phyloP scores from a whole-genome alignment of 2,113 vertebrate genomes.

The Cyphomyrus plagiostoma region DNA sequence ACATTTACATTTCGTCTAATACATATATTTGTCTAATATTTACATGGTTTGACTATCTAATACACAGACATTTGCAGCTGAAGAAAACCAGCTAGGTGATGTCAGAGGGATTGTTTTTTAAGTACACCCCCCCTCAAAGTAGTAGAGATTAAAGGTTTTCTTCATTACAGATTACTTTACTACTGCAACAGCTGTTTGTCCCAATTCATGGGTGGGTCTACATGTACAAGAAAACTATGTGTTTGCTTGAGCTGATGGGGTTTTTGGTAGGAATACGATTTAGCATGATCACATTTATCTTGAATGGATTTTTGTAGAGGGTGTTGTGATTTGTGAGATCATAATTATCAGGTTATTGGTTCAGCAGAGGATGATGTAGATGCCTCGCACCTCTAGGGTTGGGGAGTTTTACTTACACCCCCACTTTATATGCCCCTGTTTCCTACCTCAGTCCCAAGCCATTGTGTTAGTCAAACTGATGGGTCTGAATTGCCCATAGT shows the following conservation, averaged over 20 bases:
- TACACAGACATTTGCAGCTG: not conserved
- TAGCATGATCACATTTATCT: not conserved
- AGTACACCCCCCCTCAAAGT: not conserved
- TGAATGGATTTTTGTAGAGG: not conserved
- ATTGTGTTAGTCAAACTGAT: not conserved
- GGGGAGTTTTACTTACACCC: not conserved
- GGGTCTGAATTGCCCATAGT: not conserved
- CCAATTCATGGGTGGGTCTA: not conserved
- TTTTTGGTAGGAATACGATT: not conserved
- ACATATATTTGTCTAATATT: no score
- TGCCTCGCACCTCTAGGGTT: not conserved
- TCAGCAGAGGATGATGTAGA: not conserved
- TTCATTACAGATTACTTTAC: not conserved
- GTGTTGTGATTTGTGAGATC: not conserved
- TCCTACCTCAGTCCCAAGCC: not conserved
- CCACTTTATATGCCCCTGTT: not conserved
- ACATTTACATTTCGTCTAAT: not conserved
- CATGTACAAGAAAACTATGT: not conserved
- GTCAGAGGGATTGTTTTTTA: not conserved
- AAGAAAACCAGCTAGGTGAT: not conserved
- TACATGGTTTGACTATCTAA: not conserved
- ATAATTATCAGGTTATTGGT: not conserved
- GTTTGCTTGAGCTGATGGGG: not conserved
- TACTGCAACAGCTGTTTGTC: not conserved
- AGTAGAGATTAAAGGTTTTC: not conserved